Evolutionary conservation across 2,113 vertebrate species (phyloP).

Genomic region (Melanostigma gelatinosum): DNA sequence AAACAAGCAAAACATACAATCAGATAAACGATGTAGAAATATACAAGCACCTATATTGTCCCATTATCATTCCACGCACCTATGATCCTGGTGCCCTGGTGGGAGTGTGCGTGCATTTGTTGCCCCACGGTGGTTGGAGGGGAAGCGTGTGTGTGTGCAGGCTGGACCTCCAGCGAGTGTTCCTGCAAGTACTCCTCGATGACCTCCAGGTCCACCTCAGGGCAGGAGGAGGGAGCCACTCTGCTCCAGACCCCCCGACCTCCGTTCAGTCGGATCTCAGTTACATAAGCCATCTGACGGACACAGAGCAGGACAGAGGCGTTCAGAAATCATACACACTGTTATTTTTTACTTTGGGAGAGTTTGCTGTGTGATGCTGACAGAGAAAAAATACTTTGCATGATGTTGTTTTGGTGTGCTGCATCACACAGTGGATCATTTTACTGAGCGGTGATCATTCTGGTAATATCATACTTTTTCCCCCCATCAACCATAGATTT

Average conservation of each 20-base stretch:
- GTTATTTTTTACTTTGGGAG: background rate
- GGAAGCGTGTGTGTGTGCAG: constrained; percentile 30
- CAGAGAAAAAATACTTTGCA: constrained; percentile 28
- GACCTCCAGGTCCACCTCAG: constrained; percentile 83
- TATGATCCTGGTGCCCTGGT: constrained; percentile 66
- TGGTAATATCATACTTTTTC: background rate
- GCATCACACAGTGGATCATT: background rate
- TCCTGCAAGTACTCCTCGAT: constrained; percentile 87
- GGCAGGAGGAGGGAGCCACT: constrained; percentile 56
- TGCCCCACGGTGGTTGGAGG: constrained; percentile 43
- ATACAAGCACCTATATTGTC: background rate
- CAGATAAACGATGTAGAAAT: background rate
- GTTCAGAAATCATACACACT: background rate
- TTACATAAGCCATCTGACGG: constrained; percentile 72
- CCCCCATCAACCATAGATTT: background rate
- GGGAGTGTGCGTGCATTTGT: constrained; percentile 41
- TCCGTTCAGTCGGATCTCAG: constrained; percentile 66
- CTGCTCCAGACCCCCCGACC: constrained; percentile 58
- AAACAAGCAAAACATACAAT: constrained; percentile 6
- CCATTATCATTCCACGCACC: constrained; percentile 58
- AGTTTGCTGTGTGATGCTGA: background rate
- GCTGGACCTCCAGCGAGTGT: constrained; percentile 80
- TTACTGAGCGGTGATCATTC: background rate
- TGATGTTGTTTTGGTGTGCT: constrained; percentile 14
- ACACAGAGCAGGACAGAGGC: constrained; percentile 3